Base-by-base conservation (phyloP, 2,888 invertebrate genomes). In the Nephrotoma guestfalica region DNA sequence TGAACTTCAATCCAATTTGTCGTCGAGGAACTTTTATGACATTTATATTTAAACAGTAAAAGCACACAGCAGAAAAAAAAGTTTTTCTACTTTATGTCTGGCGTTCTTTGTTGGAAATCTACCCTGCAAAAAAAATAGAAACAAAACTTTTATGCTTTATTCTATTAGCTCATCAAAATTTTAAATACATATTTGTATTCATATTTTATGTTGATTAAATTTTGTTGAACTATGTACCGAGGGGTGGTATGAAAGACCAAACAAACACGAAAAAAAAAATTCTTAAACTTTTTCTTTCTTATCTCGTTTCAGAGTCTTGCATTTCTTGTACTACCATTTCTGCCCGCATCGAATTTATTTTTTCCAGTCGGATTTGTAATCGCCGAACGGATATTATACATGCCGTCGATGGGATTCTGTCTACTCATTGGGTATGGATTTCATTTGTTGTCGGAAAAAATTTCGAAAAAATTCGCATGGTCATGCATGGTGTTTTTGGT, bases 331-430 rank as follows among this genome's bases (percentile, higher is more conserved):
- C 92, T 98, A 87, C 98, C 99, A 86, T 99, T 98, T 92, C 92
- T 99, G 88, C 99, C 98, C 86, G 98, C 99, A 0, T 98, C 98
- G 86, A 99, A 99, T 93, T 57, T 86, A 40, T 98, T 99, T 93
- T 99, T 99, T 92, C 98, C 98, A 0, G 99, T 99, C 86, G 99
- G 99, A 1, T 99, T 99, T 92, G 99, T 99, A 88, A 96, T 99
- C 43, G 99, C 99, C 1, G 99, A 99, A 92, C 93, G 98, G 88
- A 96, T 99, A 85, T 93, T 99, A 4, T 99, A 99, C 92, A 97
- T 98, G 93, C 99, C 99, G 0, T 98, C 98, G 13, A 98, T 99
- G 98, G 99, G 99, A 86, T 98, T 97, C 93, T 98, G 98, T 90
- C 94, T 99, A 91, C 93, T 99, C 40, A 94, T 98, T 2, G 97